phyloP scores from a whole-genome alignment of 2,888 invertebrate species.

The Cataglyphis albicans region DNA sequence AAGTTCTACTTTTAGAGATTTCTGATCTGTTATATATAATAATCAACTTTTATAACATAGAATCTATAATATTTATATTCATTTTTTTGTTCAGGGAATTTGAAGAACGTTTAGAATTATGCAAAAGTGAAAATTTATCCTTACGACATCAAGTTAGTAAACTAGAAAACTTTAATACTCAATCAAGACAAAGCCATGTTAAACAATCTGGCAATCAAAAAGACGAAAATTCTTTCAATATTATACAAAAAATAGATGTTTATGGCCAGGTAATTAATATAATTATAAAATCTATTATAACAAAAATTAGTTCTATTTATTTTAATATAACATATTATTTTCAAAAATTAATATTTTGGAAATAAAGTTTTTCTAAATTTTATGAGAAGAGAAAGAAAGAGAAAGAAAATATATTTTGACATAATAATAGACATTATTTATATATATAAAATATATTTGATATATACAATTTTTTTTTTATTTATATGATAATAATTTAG shows the following conservation, averaged over 20 bases:
- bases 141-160: conserved; percentile 51
- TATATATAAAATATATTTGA: too few species aligned
- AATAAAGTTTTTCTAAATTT: not conserved
- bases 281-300: not conserved
- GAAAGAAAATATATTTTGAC: not conserved
- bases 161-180: conserved; percentile 50
- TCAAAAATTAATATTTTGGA: not conserved
- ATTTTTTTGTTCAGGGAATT: conserved; percentile 49
- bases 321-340: not conserved
- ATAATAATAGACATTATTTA: not conserved
- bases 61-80: not conserved
- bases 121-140: conserved; percentile 47
- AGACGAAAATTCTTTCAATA: not conserved
- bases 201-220: not conserved
- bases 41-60: not conserved
- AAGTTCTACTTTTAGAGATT: not conserved
- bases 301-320: not conserved
- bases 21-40: not conserved
- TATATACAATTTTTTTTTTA: not conserved
- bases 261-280: conserved; percentile 2
- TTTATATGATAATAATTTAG: conserved; percentile 1
- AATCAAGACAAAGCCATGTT: conserved; percentile 1
- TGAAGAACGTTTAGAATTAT: conserved; percentile 36
- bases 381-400: not conserved
- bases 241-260: not conserved